These are phyloP conservation scores for Sycophila texana DNA, from an alignment of 2,888 invertebrate genomes.

Conservation along the genomic window DNA sequence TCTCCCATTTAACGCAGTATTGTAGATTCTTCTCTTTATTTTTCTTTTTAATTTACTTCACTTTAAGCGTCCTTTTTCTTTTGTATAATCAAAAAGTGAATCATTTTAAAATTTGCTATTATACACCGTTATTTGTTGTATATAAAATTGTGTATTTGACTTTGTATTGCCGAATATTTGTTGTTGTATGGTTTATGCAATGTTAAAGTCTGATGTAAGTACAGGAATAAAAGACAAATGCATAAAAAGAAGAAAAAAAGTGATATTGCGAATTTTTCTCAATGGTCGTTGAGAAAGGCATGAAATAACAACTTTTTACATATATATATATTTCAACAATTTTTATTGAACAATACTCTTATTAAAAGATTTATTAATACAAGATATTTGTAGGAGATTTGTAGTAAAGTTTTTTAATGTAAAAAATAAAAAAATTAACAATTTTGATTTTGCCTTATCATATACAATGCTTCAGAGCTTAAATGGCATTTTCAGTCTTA, in stretches of 20 bases:
- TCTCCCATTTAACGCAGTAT: conserved; percentile 47
- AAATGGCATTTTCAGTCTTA: conserved; percentile 54
- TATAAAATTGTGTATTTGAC: conserved; percentile 55
- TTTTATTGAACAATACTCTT: conserved; percentile 59
- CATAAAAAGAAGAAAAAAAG: conserved; percentile 25
- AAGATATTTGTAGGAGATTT: conserved; percentile 48
- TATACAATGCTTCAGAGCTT: conserved; percentile 44
- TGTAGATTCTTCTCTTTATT: conserved; percentile 30
- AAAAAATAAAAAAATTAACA: conserved; percentile 59
- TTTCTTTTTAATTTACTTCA: conserved; percentile 1
- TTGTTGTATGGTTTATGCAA: conserved; percentile 62
- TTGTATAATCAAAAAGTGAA: conserved; percentile 11
- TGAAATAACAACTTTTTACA: conserved; percentile 32
- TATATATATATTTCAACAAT: conserved; percentile 59
- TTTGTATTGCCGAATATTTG: conserved; percentile 58
- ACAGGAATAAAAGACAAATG: conserved; percentile 61
- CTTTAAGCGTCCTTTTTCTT: conserved; percentile 4
- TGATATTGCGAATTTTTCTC: conserved; percentile 21
- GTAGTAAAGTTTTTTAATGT: conserved; percentile 53
- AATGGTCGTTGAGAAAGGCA: conserved; percentile 28
- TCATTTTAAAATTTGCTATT: conserved; percentile 52
- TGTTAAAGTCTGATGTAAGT: conserved; percentile 58
- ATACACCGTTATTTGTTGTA: conserved; percentile 62
- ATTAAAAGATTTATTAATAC: conserved; percentile 52
- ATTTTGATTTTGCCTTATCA: conserved; percentile 50